These are phyloP conservation scores for Cynodonichthys magdalenae DNA, from an alignment of 2,797 vertebrate species.

Conservation along the genomic window DNA sequence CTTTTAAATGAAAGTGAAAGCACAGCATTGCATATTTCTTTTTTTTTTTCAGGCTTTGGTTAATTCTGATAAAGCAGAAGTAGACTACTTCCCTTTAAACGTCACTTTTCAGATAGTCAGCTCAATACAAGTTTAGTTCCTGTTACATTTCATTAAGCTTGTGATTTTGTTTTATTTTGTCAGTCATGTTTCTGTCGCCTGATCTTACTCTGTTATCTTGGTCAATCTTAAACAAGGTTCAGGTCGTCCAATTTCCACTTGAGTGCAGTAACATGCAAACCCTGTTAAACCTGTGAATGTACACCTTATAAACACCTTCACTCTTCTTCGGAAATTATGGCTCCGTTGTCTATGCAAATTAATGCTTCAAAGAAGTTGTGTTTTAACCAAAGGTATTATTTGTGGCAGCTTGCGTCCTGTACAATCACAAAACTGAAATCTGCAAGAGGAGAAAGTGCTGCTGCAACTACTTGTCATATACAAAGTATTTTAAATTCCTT, in stretches of 20 bases:
- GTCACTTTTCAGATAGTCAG: conserved; percentile 10
- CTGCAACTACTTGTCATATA: conserved; percentile 68
- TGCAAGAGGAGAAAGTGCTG: conserved; percentile 53
- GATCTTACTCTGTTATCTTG: conserved; percentile 27
- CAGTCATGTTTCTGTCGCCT: conserved; percentile 5
- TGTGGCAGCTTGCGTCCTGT: conserved; percentile 80
- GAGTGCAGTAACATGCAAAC: conserved; percentile 37
- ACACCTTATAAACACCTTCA: conserved; percentile 46
- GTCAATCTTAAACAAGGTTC: conserved; percentile 18
- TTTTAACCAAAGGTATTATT: conserved; percentile 78
- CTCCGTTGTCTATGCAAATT: conserved; percentile 69
- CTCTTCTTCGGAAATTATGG: conserved; percentile 12
- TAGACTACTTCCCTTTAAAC: neutral
- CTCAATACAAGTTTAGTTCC: conserved; percentile 7
- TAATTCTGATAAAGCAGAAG: conserved; percentile 14
- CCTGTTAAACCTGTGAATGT: conserved; percentile 57
- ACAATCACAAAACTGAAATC: conserved; percentile 76
- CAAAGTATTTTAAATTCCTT: conserved; percentile 74
- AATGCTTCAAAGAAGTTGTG: conserved; percentile 54
- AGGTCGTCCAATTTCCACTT: conserved; percentile 33
- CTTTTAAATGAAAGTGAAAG: conserved; percentile 12
- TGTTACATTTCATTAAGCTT: conserved; percentile 18
- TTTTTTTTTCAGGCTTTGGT: conserved; percentile 7
- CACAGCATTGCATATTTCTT: conserved; percentile 8
- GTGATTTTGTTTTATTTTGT: neutral